phyloP scores from a whole-genome alignment of 1,140 invertebrate species.

The Lepidurus arcticus region DNA sequence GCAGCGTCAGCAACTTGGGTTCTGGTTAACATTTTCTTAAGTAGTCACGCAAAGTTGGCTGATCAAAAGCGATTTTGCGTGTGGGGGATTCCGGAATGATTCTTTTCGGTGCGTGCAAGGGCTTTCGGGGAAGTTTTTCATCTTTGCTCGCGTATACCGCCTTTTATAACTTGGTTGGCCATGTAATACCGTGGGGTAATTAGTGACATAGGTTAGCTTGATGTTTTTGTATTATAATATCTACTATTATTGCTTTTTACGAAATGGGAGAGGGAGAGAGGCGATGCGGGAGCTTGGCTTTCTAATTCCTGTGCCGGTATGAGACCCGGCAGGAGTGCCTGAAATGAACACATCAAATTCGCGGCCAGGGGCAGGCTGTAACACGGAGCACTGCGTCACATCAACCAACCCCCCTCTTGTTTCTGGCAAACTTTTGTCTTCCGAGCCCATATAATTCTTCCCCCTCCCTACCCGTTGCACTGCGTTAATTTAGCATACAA shows the following conservation, averaged over 20 bases:
- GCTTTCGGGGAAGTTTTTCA: neutral
- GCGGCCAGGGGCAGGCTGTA: conserved; percentile 10
- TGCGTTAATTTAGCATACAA: neutral
- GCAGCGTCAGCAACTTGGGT: neutral
- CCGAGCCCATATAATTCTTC: neutral
- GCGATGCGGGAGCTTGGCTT: conserved; percentile 4
- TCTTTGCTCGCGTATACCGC: neutral
- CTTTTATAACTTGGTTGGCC: neutral
- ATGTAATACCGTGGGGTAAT: neutral
- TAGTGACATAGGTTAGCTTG: neutral
- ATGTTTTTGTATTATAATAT: neutral
- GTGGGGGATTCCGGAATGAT: neutral
- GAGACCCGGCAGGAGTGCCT: conserved; percentile 6
- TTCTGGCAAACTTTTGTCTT: neutral
- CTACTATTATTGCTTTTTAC: neutral
- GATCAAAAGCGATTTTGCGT: conserved; percentile 3
- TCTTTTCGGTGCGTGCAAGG: neutral
- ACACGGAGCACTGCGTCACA: neutral
- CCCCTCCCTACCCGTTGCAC: neutral
- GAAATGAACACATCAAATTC: conserved; percentile 22
- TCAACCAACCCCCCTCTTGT: neutral
- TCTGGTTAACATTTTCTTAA: neutral
- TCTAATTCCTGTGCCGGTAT: conserved; percentile 17
- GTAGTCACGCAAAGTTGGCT: conserved; percentile 9
- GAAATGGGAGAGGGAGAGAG: neutral